Conservation (phyloP, 2,113 vertebrate species). For the Prolemur simus region DNA sequence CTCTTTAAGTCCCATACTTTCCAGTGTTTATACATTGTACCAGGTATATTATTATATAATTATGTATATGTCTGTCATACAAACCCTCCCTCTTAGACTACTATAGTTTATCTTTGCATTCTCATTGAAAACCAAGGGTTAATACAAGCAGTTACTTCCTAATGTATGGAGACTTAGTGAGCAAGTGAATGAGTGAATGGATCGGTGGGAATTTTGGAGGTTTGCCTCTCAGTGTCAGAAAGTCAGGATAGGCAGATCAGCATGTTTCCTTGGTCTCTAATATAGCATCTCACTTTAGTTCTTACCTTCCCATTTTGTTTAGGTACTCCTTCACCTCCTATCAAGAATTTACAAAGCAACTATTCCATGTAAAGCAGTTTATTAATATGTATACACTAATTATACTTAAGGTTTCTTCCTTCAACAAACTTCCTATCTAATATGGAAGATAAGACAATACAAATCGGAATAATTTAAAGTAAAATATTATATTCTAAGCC, state of each 20-base stretch:
- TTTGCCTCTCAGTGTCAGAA: not conserved
- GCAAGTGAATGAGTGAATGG: not conserved
- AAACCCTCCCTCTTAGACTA: not conserved
- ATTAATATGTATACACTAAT: not conserved
- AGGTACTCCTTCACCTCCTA: not conserved
- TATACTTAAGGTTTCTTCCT: not conserved
- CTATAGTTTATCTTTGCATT: not conserved
- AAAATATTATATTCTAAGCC: not conserved
- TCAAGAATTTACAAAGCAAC: not conserved
- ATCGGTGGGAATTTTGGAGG: not conserved
- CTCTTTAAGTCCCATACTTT: not conserved
- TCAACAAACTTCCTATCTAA: not conserved
- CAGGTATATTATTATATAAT: not conserved
- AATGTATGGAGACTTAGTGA: not conserved
- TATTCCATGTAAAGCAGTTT: not conserved
- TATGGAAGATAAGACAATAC: not conserved
- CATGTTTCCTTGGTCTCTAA: not conserved
- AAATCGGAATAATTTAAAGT: not conserved
- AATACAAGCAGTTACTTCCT: not conserved
- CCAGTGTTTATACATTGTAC: not conserved
- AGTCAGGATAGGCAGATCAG: rapidly evolving
- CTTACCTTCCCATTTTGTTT: not conserved
- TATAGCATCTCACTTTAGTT: not conserved
- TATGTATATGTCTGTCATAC: not conserved
- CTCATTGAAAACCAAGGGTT: not conserved